A percentile compares a stretch with the other conserved stretches of the same genome.
These are phyloP conservation scores for Eulacestoma nigropectus DNA, from an alignment of 2,113 vertebrate species.

Conservation along the genomic window DNA sequence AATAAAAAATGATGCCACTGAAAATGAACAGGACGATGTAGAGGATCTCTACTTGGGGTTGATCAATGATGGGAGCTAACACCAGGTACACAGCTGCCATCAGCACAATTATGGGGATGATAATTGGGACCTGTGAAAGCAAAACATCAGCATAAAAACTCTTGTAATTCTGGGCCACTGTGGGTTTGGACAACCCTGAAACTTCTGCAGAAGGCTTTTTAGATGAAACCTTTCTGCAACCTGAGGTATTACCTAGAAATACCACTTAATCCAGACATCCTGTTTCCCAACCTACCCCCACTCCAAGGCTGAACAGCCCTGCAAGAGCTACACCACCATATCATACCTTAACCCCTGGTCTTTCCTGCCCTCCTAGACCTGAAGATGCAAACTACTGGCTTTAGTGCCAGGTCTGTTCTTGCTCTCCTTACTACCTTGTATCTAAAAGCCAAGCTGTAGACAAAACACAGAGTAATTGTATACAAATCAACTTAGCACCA, in stretches of 20 bases:
- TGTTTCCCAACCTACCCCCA: background rate
- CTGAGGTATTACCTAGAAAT: background rate
- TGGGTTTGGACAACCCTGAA: background rate
- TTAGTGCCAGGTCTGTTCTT: background rate
- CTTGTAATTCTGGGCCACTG: background rate
- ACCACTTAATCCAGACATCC: background rate
- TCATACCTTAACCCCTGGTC: background rate
- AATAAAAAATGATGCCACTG: constrained; percentile 79
- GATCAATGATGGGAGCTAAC: constrained; percentile 80
- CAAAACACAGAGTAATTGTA: background rate
- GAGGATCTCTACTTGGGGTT: constrained; percentile 80
- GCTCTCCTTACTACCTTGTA: background rate
- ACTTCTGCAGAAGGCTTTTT: background rate
- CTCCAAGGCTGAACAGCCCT: background rate
- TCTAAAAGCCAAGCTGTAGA: background rate
- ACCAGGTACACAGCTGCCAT: constrained; percentile 80
- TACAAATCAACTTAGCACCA: background rate
- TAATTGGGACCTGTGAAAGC: constrained; percentile 77
- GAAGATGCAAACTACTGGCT: background rate
- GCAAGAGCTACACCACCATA: background rate
- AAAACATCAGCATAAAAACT: background rate
- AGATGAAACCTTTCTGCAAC: background rate
- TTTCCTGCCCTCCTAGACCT: background rate
- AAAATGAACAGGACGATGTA: constrained; percentile 81
- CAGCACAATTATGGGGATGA: constrained; percentile 79